Evolutionary conservation across 2,888 invertebrate species (phyloP), one percentile per base, ranked within the genome.

Genomic region (Leucoma salicis): DNA sequence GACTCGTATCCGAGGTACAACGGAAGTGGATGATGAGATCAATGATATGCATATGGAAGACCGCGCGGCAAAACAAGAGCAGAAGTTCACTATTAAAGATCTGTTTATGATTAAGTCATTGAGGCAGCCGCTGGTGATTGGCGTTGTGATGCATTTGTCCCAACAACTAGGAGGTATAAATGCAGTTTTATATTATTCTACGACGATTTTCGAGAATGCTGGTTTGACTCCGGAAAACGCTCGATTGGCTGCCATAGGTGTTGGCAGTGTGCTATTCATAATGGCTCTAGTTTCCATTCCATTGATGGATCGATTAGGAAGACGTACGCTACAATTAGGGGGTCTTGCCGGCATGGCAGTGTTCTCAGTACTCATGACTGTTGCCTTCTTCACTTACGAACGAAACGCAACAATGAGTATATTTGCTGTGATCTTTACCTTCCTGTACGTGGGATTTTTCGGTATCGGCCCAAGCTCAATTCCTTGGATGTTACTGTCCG

Each of bases 251-350:
- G 93, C 94, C 3, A 93, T 94, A 42, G 94, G 94, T 15, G 93
- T 92, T 1, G 94, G 95, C 25, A 92, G 91, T 36, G 92, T 94
- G 44, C 91, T 94, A 85, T 93, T 95, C 25, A 74, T 92, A 35
- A 94, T 94, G 94, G 94, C 95, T 3, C 73, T 95, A n/a, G 92
- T 94, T 4, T 93, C 94, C 5, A 93, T 95, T 47, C 94, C 94
- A n/a, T 71, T 95, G 55, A 94, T 95, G 92, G 95, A 95, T 70
- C 86, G 92, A 12, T 86, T 93, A 29, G 95, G 95, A 8, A 82
- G 95, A 46, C 89, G 94, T 36, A 93, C 93, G 0, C 81, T 95
- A 34, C 94, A 94, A 70, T 84, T 95, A 15, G 90, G 90, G 36
- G 95, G 95, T 33, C 91, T 95, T 1, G 93, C 90, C 3, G 94